phyloP scores from a whole-genome alignment of 2,888 invertebrate species.

The Heliconius cydno region DNA sequence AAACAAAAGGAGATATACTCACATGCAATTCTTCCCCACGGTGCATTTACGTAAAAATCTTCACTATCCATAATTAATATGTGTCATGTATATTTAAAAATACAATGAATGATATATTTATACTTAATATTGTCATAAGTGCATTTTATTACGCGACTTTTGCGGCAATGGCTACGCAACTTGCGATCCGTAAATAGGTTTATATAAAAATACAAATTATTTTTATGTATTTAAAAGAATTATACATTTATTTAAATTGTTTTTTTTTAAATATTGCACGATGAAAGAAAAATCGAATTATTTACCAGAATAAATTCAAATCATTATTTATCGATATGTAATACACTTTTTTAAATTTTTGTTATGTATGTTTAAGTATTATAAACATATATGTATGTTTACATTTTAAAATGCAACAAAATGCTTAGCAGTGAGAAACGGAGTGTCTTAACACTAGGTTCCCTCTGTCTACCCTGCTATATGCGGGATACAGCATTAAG shows the following conservation, averaged over 20 bases:
- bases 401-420: no score
- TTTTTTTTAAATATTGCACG: not conserved
- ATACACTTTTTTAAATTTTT: not conserved
- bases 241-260: not conserved
- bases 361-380: not conserved
- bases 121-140: not conserved
- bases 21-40: constrained; percentile 80
- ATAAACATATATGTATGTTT: not conserved
- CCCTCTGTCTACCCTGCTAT: no score
- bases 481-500: no score
- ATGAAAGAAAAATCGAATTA: not conserved
- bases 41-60: constrained; percentile 71
- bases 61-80: constrained; percentile 41
- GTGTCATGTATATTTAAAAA: not conserved
- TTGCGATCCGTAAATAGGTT: not conserved
- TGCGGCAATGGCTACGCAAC: not conserved
- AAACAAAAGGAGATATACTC: constrained; percentile 22
- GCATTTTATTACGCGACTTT: not conserved
- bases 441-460: no score
- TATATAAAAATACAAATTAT: not conserved
- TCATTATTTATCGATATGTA: not conserved
- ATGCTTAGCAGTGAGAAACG: no score
- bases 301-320: not conserved
- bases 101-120: not conserved
- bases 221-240: not conserved